Base-by-base conservation (phyloP, 2,888 invertebrate species). In the Thymelicus sylvestris region DNA sequence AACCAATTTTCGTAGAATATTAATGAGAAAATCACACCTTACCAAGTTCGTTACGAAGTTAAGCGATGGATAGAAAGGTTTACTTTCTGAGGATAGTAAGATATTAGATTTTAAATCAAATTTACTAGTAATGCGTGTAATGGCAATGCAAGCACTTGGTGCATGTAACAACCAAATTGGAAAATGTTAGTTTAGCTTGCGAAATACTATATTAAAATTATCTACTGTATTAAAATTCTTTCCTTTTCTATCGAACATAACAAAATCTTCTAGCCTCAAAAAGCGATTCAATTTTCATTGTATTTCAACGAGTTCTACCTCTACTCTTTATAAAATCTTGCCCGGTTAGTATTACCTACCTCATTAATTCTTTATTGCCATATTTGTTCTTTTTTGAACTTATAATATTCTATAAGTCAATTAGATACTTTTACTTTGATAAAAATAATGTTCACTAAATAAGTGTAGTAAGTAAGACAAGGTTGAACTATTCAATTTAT, bases 81-180 rank as follows among this genome's bases (percentile, higher is more conserved):
- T 57, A 66, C 66, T 66, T 66, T 39, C 13, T 24, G 66, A 66
- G 66, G 44, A 44, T 19, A 41, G 57, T 44, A 41, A 38, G n/a
- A 52, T 52, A 65, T 48, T 65, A 65, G 52, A 65, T 31, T 65
- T 39, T 38, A 52, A 65, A 44, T 66, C 57, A 41, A 66, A 57
- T 66, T 66, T 66, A 24, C 41, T 44, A 57, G 6, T 41, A 41
- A 55, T 13, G 12, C 44, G 8, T 44, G 55, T 24, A 44, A 41
- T 19, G 38, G 52, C 39, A 55, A n/a, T 55, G 31, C 50, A 52
- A 12, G 44, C 44, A 44, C 44, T 10, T 10, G 31, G 38, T 38
- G 13, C 31, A 48, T 50, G 50, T 52, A 52, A 55, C 10, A 65
- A 41, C 55, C 19, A 55, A 55, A 55, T 50, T 55, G 19, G 55